Conservation (phyloP, 1,140 invertebrate genomes). For the Neodiprion fabricii region DNA sequence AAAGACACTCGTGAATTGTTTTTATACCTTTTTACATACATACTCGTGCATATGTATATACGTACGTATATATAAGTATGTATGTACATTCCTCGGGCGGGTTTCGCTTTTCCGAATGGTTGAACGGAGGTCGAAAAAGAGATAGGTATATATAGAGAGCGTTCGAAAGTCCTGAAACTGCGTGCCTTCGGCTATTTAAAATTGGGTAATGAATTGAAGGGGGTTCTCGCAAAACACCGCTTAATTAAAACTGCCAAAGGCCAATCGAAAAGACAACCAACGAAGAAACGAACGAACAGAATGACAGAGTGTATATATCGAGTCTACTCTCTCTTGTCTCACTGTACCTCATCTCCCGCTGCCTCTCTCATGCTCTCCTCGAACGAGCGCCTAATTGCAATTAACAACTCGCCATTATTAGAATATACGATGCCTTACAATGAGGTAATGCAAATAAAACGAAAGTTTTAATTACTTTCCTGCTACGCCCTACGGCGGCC, state of each 20-base stretch:
- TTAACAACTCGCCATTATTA: conserved; percentile 62
- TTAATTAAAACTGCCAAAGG: conserved; percentile 18
- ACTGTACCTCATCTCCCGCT: neutral
- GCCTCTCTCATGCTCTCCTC: conserved; percentile 2
- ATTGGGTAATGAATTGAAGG: conserved; percentile 19
- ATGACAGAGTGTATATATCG: neutral
- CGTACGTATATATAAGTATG: conserved; percentile 14
- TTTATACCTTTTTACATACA: no score
- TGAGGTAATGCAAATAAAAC: conserved; percentile 63
- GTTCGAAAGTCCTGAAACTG: neutral
- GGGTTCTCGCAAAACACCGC: conserved; percentile 10
- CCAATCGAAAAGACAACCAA: conserved; percentile 13
- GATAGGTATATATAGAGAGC: conserved; percentile 1
- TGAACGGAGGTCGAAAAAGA: neutral
- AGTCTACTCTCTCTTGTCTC: neutral
- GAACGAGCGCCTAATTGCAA: conserved; percentile 57
- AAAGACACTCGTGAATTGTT: no score
- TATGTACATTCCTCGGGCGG: conserved; percentile 10
- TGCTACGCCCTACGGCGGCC: conserved; percentile 47
- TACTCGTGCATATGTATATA: conserved; percentile 11
- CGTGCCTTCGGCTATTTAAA: conserved; percentile 10
- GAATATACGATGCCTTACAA: conserved; percentile 60
- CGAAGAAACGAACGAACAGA: neutral
- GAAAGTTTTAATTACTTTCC: conserved; percentile 63
- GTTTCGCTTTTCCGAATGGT: no score